phyloP scores from a whole-genome alignment of 2,113 vertebrate genomes.

The Daboia siamensis region DNA sequence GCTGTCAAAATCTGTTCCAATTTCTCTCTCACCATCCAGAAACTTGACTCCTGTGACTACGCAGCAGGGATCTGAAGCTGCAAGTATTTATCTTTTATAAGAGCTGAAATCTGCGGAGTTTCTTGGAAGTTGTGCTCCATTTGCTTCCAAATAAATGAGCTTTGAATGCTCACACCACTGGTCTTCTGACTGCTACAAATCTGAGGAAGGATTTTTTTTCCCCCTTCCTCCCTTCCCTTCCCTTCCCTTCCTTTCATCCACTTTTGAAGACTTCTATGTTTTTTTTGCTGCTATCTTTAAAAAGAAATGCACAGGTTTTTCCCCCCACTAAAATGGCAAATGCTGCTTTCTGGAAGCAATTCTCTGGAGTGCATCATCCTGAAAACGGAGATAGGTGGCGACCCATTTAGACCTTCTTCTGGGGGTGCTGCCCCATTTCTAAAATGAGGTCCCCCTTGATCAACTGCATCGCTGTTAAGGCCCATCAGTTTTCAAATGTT shows the following conservation, averaged over 20 bases:
- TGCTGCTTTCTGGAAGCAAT: neutral
- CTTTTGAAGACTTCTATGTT: neutral
- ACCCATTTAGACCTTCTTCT: neutral
- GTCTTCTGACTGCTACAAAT: neutral
- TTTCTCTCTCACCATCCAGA: constrained; percentile 15
- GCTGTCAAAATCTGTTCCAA: constrained; percentile 23
- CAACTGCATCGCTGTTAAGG: neutral
- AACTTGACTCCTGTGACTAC: constrained; percentile 18
- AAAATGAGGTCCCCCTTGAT: neutral
- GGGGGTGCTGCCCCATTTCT: neutral
- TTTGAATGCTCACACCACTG: constrained; percentile 15
- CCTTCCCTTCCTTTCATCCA: neutral
- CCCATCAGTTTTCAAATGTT: neutral
- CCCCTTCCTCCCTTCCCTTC: neutral
- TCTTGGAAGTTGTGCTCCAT: constrained; percentile 54
- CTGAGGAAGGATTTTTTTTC: too few relatives aligned
- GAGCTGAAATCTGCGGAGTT: constrained; percentile 5
- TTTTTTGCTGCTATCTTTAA: neutral
- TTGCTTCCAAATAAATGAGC: constrained; percentile 52
- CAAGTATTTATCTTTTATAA: constrained; percentile 36
- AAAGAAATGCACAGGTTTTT: neutral
- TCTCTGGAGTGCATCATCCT: neutral
- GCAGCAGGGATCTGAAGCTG: neutral
- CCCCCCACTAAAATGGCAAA: neutral
- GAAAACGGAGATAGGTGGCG: neutral